Base-by-base conservation (phyloP, 1,140 invertebrate species). In the Phortica variegata region DNA sequence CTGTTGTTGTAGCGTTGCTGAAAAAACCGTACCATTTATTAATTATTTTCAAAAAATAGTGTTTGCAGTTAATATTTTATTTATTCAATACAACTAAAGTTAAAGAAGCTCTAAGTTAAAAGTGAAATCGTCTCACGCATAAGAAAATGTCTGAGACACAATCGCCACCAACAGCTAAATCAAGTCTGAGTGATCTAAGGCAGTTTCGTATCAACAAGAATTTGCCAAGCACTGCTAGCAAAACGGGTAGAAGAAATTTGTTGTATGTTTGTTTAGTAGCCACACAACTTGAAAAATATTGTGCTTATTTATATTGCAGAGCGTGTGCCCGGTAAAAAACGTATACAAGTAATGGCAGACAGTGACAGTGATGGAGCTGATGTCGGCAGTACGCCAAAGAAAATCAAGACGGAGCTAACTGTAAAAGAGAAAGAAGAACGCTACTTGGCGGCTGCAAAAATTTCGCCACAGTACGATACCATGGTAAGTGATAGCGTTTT, bases 151-250 rank as follows among this genome's bases (percentile, higher is more conserved):
- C 63, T 47, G 65, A 68, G 56, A 53, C 61, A 36, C 61, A 54
- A 46, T 20, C 54, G 15, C 42, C 63, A n/a, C 9, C 17, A 32
- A 53, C 61, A 32, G 52, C 60, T 6, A 69, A 70, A 60, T 60
- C 71, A 15, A 71, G 57, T 31, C 34, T 71, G 31, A 71, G 56
- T 19, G 72, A 73, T 46, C 54, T 75, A 40, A 61, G 73, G 33
- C 72, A 75, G 47, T 75, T 75, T 66, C 73, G 73, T 44, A 63
- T 75, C 45, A 73, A 61, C 50, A 75, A 71, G 49, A 57, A 47
- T 43, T 49, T 36, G 49, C 33, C 41, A 48, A 59, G n/a, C 20
- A 31, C 52, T 13, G 4, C 12, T 31, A 49, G 50, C 12, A 70
- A 59, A 61, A 75, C 60, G 42, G 71, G 71, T 74, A 60, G 52